Base-by-base conservation (phyloP, 2,797 vertebrate genomes). In the Chaenodraco wilsoni region DNA sequence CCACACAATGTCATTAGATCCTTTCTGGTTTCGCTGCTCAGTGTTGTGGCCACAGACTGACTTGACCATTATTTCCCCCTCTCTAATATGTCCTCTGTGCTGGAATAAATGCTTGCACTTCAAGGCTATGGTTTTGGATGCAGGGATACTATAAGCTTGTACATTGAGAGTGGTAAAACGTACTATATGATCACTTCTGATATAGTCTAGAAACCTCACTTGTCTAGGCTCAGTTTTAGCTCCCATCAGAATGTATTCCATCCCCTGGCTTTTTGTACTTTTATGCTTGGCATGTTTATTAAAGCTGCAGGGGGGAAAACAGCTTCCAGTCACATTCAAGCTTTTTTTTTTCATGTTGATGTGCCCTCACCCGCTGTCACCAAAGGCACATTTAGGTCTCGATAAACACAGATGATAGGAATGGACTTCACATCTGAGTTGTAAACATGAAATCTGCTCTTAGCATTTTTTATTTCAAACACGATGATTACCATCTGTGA, bases 371-470 rank as follows among this genome's bases (percentile, higher is more conserved):
- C 46, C 50, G 12, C 68, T 65, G 77, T 87, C 72, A 81, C 59
- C 33, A 65, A 62, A 71, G 52, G 64, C 69, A 58, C 59, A 40
- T 74, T 79, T 79, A 64, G 58, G 46, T 75, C 60, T 63, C 50
- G 45, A 73, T 70, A 68, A 78, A 60, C 71, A 51, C 40, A 76
- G 51, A 58, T 58, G 49, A 79, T 59, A 76, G 21, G 19, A 77
- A 52, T 71, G 15, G 48, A 73, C 69, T 59, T 60, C 51, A 65
- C 46, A 72, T 88, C 56, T 9, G 63, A 58, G 69, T 69, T 65
- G 56, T 61, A 65, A 77, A 78, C 21, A 64, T 58, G 10, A 62
- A 50, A 71, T 62, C 66, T 56, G 4, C 52, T 23, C 45, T 55
- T 9, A 3, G 43, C 44, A 46, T 62, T 15, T 64, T 78, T 67